A percentile compares a stretch with the other conserved stretches of the same genome.
These are phyloP conservation scores for Venusia cambrica DNA, from an alignment of 2,888 invertebrate genomes.

Conservation along the genomic window DNA sequence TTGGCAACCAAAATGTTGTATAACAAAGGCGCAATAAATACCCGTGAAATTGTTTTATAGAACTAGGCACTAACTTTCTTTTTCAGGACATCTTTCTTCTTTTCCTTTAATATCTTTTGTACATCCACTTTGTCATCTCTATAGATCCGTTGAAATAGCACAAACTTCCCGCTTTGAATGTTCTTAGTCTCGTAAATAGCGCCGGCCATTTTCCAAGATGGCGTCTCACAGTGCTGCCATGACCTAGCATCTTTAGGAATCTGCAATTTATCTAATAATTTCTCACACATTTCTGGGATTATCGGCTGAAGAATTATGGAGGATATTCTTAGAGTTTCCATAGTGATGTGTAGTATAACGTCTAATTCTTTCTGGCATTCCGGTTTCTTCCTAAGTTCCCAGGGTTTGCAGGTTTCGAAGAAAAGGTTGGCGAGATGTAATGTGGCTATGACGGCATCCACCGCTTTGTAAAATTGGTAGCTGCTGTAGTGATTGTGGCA, in stretches of 20 bases:
- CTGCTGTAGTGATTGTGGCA: slow-evolving; percentile 86
- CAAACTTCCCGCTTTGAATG: slow-evolving; percentile 65
- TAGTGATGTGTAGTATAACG: slow-evolving; percentile 88
- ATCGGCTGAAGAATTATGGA: slow-evolving; percentile 91
- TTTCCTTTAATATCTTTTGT: slow-evolving; percentile 9
- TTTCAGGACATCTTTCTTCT: slow-evolving; percentile 34
- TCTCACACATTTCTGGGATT: slow-evolving; percentile 86
- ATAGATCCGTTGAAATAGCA: slow-evolving; percentile 68
- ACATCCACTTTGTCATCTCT: slow-evolving; percentile 49
- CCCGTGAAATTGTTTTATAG: no score
- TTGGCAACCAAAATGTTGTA: no score
- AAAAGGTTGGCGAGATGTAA: slow-evolving; percentile 91
- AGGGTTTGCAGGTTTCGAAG: slow-evolving; percentile 93
- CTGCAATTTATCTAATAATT: slow-evolving; percentile 85
- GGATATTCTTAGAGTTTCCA: slow-evolving; percentile 90
- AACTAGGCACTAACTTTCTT: slow-evolving; percentile 45
- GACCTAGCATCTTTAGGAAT: slow-evolving; percentile 53
- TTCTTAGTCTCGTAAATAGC: slow-evolving; percentile 62
- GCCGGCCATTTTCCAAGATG: slow-evolving; percentile 62
- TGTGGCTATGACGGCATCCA: slow-evolving; percentile 87
- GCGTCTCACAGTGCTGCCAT: slow-evolving; percentile 61
- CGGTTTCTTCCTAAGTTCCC: slow-evolving; percentile 87
- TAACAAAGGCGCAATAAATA: no score
- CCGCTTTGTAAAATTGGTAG: slow-evolving; percentile 90
- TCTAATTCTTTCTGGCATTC: slow-evolving; percentile 82